Conservation (phyloP, 2,113 vertebrate species). For the Syngnathus typhle region DNA sequence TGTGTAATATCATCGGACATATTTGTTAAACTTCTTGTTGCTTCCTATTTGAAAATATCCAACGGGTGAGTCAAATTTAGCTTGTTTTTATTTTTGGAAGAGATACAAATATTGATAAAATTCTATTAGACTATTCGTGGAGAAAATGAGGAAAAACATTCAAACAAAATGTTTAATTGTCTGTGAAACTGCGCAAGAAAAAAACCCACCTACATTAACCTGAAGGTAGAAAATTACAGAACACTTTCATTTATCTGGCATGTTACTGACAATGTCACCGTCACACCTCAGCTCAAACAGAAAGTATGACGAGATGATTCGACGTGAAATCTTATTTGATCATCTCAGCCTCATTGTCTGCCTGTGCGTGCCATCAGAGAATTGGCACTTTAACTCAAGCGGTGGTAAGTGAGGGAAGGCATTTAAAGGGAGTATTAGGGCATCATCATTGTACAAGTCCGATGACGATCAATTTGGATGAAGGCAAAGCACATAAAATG, state of each 20-base stretch:
- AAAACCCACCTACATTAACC: not conserved
- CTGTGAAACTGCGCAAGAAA: not conserved
- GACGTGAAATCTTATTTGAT: conserved; percentile 19
- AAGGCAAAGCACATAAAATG: conserved; percentile 44
- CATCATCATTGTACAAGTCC: conserved; percentile 28
- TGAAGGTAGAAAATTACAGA: not conserved
- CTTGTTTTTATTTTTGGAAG: not conserved
- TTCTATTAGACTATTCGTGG: not conserved
- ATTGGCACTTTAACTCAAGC: conserved; percentile 16
- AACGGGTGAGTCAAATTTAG: not conserved
- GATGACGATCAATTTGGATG: conserved; percentile 47
- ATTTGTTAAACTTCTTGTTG: not conserved
- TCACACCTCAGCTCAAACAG: conserved; percentile 14
- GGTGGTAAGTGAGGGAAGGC: conserved; percentile 26
- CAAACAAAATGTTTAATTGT: not conserved
- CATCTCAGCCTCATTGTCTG: conserved; percentile 23
- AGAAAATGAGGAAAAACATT: not conserved
- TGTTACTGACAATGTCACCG: conserved; percentile 11
- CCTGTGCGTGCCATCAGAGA: conserved; percentile 19
- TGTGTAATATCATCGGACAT: not conserved
- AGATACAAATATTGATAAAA: not conserved
- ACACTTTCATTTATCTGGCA: conserved; percentile 25
- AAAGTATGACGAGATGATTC: conserved; percentile 11
- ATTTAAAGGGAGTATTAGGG: conserved; percentile 4
- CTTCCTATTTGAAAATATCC: not conserved